Percentiles rank a stretch among this genome's conserved stretches.
These are phyloP conservation scores for Mesoclemmys tuberculata DNA, from an alignment of 2,113 vertebrate species.

Conservation along the genomic window DNA sequence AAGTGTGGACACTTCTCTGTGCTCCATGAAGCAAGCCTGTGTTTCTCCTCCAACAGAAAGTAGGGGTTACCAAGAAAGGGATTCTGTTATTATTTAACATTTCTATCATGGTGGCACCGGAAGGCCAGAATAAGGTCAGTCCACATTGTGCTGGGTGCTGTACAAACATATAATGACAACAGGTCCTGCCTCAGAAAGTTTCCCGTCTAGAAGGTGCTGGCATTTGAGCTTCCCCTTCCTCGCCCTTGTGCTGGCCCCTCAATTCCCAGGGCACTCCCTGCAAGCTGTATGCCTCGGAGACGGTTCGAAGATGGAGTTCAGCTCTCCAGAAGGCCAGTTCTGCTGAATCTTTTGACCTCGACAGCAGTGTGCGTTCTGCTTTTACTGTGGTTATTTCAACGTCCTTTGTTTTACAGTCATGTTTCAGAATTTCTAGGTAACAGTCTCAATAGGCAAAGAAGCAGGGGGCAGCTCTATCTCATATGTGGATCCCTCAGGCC, in stretches of 20 bases:
- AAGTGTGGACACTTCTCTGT: constrained; percentile 42
- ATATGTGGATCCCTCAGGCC: not conserved
- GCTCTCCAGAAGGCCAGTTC: not conserved
- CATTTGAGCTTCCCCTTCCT: not conserved
- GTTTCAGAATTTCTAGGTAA: not conserved
- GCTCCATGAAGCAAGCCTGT: not conserved
- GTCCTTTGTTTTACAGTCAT: not conserved
- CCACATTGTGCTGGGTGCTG: not conserved
- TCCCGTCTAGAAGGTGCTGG: not conserved
- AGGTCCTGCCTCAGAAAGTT: not conserved
- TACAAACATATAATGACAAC: not conserved
- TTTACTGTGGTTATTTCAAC: rapidly evolving
- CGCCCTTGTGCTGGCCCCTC: not conserved
- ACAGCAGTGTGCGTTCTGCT: rapidly evolving
- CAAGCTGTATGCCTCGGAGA: not conserved
- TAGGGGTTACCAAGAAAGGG: not conserved
- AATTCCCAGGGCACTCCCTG: rapidly evolving
- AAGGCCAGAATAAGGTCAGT: not conserved
- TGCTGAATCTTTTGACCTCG: not conserved
- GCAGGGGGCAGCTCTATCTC: not conserved
- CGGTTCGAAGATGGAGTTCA: not conserved
- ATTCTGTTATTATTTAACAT: not conserved
- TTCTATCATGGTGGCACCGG: not conserved
- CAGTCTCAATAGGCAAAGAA: not conserved
- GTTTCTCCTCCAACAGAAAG: not conserved